Evolutionary conservation across 1,140 invertebrate species (phyloP).

Genomic region (Lysiphlebus fabarum): DNA sequence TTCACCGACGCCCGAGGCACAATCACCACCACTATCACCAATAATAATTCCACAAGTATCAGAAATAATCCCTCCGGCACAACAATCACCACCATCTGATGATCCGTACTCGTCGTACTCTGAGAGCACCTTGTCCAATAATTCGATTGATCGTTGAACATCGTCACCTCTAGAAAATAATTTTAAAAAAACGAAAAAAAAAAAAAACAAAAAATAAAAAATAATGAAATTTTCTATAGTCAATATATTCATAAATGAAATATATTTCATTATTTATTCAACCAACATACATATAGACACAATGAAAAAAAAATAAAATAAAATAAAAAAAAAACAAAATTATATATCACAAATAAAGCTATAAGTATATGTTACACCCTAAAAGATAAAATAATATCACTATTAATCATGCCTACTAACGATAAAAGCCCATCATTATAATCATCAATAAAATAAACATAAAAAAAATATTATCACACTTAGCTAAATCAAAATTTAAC

Average conservation of each 20-base stretch:
- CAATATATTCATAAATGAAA: background rate
- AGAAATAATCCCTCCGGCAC: constrained; percentile 6
- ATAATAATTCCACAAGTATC: constrained; percentile 33
- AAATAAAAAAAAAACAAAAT: too few species aligned
- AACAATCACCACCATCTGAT: constrained; percentile 33
- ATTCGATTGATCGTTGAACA: constrained; percentile 77
- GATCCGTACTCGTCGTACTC: constrained; percentile 76
- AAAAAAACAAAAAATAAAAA: constrained; percentile 45
- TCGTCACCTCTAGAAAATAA: constrained; percentile 71
- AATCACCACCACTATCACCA: constrained; percentile 31
- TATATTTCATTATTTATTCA: background rate
- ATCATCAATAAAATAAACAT: too few species aligned
- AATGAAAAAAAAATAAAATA: too few species aligned
- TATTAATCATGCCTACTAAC: too few species aligned
- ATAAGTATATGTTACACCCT: too few species aligned
- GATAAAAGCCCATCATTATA: too few species aligned
- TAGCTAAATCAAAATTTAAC: too few species aligned
- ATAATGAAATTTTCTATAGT: constrained; percentile 14
- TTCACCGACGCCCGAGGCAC: constrained; percentile 44
- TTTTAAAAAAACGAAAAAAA: constrained; percentile 8
- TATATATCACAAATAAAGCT: too few species aligned
- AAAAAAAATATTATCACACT: too few species aligned
- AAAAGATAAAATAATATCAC: too few species aligned
- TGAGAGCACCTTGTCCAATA: constrained; percentile 80
- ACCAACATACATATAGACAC: too few species aligned